Conservation (phyloP, 1,140 invertebrate genomes). For the Conopomorpha cramerella region DNA sequence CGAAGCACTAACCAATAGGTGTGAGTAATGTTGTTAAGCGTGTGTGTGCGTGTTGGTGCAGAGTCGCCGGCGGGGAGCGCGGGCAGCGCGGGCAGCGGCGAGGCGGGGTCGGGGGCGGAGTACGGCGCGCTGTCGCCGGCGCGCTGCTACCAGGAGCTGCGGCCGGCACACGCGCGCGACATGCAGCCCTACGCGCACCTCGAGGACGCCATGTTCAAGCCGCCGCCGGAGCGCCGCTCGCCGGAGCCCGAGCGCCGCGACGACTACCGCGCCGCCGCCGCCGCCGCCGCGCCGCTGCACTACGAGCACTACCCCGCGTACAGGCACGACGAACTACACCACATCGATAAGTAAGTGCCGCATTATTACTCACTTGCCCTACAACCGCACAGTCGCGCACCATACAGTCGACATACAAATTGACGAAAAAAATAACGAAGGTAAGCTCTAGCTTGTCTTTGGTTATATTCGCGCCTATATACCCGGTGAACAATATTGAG, state of each 20-base stretch:
- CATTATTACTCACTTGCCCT: too few species aligned
- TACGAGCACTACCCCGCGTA: neutral
- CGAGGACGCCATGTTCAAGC: conserved; percentile 37
- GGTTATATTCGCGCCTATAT: too few species aligned
- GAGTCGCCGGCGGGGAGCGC: conserved; percentile 34
- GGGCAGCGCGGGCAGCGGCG: conserved; percentile 15
- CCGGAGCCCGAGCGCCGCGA: conserved; percentile 11
- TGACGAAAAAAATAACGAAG: too few species aligned
- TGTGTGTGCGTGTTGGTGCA: conserved; percentile 28
- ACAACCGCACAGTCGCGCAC: too few species aligned
- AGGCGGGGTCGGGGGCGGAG: conserved; percentile 17
- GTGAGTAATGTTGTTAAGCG: conserved; percentile 5
- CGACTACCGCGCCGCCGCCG: conserved; percentile 27
- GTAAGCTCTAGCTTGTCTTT: too few species aligned
- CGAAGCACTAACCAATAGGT: too few species aligned
- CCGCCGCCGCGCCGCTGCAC: conserved; percentile 28
- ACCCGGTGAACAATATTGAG: too few species aligned
- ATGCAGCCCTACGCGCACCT: conserved; percentile 42
- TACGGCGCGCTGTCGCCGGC: conserved; percentile 26
- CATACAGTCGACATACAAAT: too few species aligned
- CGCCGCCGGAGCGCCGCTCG: conserved; percentile 1
- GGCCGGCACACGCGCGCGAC: conserved; percentile 37
- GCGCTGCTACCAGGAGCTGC: conserved; percentile 44
- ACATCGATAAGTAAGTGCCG: too few species aligned
- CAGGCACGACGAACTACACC: neutral